Conservation (phyloP, 2,888 invertebrate genomes). For the Temnothorax unifasciatus region DNA sequence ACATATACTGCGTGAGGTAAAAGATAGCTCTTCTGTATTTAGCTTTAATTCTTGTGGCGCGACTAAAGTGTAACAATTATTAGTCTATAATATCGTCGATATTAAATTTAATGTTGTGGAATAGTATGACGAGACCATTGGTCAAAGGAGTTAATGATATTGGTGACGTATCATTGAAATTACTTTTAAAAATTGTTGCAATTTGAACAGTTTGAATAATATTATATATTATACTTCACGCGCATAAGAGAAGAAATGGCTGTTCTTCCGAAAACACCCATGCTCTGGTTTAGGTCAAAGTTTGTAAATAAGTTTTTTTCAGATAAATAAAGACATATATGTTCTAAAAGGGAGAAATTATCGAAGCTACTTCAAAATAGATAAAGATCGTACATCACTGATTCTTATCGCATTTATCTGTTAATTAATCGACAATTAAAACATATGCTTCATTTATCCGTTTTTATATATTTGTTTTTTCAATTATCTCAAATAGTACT, state of each 20-base stretch:
- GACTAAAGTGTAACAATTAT: neutral
- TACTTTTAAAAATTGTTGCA: neutral
- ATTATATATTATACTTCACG: neutral
- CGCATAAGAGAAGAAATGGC: neutral
- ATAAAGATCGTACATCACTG: no score
- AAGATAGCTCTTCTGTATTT: neutral
- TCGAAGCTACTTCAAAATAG: neutral
- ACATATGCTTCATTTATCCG: neutral
- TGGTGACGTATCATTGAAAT: neutral
- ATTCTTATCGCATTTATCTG: neutral
- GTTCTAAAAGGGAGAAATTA: neutral
- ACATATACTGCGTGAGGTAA: neutral
- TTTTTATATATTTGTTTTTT: neutral
- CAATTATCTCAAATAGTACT: no score
- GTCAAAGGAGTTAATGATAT: slow-evolving; percentile 18
- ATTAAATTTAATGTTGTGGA: slow-evolving; percentile 25
- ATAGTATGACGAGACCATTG: slow-evolving; percentile 20
- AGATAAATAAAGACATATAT: no score
- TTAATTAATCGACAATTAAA: neutral
- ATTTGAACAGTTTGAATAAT: neutral
- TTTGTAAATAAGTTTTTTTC: no score
- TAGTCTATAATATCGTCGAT: neutral
- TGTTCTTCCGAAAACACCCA: no score
- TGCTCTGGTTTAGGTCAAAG: no score
- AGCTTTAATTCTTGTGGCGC: neutral